Conservation (phyloP, 2,888 invertebrate genomes). For the Pammene fasciana region DNA sequence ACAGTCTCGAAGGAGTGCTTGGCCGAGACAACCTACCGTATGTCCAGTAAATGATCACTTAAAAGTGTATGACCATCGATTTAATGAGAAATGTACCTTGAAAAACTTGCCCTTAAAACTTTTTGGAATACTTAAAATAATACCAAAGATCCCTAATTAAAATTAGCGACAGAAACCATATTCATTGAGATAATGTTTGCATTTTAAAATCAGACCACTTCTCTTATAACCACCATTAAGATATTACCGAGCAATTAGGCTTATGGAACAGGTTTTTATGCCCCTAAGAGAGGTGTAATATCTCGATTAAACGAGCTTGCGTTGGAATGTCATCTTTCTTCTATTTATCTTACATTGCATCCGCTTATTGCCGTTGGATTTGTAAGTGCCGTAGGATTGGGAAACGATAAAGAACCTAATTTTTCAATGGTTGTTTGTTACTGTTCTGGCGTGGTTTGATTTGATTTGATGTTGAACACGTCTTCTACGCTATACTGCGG, state of each 20-base stretch:
- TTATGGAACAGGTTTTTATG: conserved; percentile 3
- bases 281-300: neutral
- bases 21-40: no score
- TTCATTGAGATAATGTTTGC: conserved; percentile 11
- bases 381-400: no score
- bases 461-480: no score
- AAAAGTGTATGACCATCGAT: neutral
- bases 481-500: no score
- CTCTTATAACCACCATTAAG: conserved; percentile 10
- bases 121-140: neutral
- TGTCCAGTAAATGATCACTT: neutral
- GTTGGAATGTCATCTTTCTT: no score
- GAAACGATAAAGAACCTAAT: no score
- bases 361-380: no score
- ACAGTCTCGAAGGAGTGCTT: no score
- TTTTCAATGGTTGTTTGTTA: no score
- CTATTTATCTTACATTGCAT: no score
- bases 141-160: neutral
- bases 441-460: no score
- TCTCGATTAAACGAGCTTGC: neutral
- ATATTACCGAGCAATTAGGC: conserved; percentile 16
- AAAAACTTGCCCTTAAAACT: neutral
- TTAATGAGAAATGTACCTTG: neutral
- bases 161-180: neutral
- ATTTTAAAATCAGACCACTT: conserved; percentile 13